A percentile compares a stretch with the other conserved stretches of the same genome.
phyloP scores from a whole-genome alignment of 1,140 invertebrate genomes.

The Venustaconcha ellipsiformis region DNA sequence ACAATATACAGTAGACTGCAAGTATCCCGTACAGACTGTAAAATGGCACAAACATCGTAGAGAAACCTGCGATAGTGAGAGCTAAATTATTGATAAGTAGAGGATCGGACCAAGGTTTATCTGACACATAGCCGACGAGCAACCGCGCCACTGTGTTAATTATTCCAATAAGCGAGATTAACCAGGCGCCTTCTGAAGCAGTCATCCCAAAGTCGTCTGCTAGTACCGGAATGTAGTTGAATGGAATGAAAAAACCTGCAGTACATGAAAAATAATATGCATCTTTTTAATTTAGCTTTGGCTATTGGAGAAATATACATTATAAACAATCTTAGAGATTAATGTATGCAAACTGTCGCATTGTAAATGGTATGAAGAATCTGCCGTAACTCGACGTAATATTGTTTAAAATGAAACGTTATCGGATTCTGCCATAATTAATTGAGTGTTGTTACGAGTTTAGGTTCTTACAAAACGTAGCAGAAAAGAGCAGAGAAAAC shows the following conservation, averaged over 20 bases:
- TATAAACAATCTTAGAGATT: not conserved
- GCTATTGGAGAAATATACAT: not conserved
- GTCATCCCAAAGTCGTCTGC: slow-evolving; percentile 52
- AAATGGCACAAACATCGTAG: slow-evolving; percentile 77
- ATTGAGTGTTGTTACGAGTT: too few relatives aligned
- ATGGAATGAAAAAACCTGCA: slow-evolving; percentile 91
- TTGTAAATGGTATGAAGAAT: too few relatives aligned
- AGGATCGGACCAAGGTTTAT: slow-evolving; percentile 80
- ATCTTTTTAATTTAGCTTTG: not conserved
- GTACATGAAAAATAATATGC: not conserved
- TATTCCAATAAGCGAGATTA: slow-evolving; percentile 87
- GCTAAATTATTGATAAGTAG: slow-evolving; percentile 90
- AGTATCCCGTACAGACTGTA: slow-evolving; percentile 82
- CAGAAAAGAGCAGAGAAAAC: too few relatives aligned
- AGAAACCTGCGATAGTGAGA: slow-evolving; percentile 79
- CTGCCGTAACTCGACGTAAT: too few relatives aligned
- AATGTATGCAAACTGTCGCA: not conserved
- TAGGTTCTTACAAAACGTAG: too few relatives aligned
- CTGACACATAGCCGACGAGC: slow-evolving; percentile 72
- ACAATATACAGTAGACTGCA: slow-evolving; percentile 85
- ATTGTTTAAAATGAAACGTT: too few relatives aligned
- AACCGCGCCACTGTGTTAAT: slow-evolving; percentile 76
- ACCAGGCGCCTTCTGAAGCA: slow-evolving; percentile 73
- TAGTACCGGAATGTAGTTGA: slow-evolving; percentile 76
- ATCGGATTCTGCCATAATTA: too few relatives aligned